Conservation (phyloP, 2,888 invertebrate species). For the Lordiphosa fenestrarum region DNA sequence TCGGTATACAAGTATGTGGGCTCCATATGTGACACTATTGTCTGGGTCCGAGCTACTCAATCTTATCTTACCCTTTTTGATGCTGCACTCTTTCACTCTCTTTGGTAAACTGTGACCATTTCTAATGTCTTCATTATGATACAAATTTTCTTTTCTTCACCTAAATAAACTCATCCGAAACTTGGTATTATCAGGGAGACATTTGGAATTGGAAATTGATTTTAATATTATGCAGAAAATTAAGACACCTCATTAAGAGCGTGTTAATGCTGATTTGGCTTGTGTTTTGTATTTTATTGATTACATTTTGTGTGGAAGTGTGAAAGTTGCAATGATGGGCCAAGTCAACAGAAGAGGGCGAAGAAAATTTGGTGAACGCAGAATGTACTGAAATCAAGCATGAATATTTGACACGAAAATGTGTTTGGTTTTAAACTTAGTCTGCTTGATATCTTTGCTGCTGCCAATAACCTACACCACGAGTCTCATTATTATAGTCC, state of each 20-base stretch:
- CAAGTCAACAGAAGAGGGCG: constrained; percentile 13
- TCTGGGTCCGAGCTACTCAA: constrained; percentile 18
- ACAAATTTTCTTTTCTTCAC: constrained; percentile 39
- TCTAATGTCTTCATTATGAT: constrained; percentile 55
- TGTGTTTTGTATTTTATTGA: constrained; percentile 8
- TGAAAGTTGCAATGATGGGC: constrained; percentile 53
- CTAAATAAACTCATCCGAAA: constrained; percentile 38
- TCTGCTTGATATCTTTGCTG: too few relatives aligned
- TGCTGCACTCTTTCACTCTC: constrained; percentile 8
- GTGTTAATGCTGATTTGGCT: constrained; percentile 49
- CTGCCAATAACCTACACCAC: too few relatives aligned
- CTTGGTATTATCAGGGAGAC: constrained; percentile 20
- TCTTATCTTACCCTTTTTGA: constrained; percentile 33
- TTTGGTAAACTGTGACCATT: constrained; percentile 33
- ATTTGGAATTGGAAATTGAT: constrained; percentile 44
- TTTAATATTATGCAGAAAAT: constrained; percentile 51
- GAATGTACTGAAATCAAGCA: too few relatives aligned
- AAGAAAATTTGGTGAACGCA: too few relatives aligned
- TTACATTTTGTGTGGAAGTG: constrained; percentile 24
- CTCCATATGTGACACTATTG: constrained; percentile 60
- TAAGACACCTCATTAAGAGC: constrained; percentile 63
- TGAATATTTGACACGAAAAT: too few relatives aligned
- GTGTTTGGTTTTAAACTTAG: too few relatives aligned
- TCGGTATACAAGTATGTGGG: constrained; percentile 36
- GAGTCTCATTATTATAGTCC: too few relatives aligned